Base-by-base conservation (phyloP, 2,797 vertebrate species). In the Parauchenoglanis ngamensis region DNA sequence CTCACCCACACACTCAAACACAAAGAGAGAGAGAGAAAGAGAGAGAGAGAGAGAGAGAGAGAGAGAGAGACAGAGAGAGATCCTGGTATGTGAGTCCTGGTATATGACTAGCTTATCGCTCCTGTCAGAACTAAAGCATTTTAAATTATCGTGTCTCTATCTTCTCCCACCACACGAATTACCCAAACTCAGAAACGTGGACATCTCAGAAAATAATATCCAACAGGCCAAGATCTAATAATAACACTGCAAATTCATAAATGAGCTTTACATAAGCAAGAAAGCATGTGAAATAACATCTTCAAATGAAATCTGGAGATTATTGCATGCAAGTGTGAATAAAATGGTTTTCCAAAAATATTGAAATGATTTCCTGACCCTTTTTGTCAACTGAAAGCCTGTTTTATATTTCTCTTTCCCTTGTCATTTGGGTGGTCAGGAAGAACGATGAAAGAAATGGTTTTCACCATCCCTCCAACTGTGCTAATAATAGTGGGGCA, bases 401-500 rank as follows among this genome's bases (percentile, higher is more conserved):
- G 63, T 49, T 83, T 85, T 86, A 59, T 77, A 15, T 84, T 67
- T 89, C 77, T 87, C 77, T 59, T 59, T 86, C 75, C 61, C 75
- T 49, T 77, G 65, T 87, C 63, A 52, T 65, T 80, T 90, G 88
- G 89, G 90, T 92, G 89, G 90, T 85, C 87, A 54, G 28, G 81
- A 70, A 85, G 25, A 88, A 77, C 65, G 17, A 25, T 57, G 13
- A 72, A 83, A 73, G 59, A 70, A 67, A 67, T 0, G 35, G 28
- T 49, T 89, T 91, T 90, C 75, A 75, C 73, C 31, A 57, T 88
- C 23, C 65, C 54, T 81, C 59, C 61, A 77, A 89, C 67, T 82
- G 81, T 56, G 82, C 88, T 92, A 91, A 91, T 90, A 90, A 91
- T 92, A 90, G 88, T 81, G 46, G 68, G 67, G 84, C 49, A 86